These are phyloP conservation scores for Tinea semifulvella DNA, from an alignment of 2,888 invertebrate species.

Conservation along the genomic window DNA sequence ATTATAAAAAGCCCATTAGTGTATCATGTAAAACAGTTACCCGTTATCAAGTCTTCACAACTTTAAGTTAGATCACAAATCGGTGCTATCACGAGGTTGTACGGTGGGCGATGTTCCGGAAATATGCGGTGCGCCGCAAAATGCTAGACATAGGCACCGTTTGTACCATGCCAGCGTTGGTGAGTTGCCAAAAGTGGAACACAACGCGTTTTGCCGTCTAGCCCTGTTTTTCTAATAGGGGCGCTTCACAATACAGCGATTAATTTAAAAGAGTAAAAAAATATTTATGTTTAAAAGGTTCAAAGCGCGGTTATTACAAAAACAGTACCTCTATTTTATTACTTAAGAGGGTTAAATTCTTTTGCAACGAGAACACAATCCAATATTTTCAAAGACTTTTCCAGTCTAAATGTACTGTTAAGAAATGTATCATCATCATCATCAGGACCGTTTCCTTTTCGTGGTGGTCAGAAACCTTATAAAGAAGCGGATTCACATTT, in stretches of 20 bases:
- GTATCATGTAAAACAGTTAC: slow-evolving; percentile 1
- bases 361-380: too few species aligned
- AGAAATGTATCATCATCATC: too few species aligned
- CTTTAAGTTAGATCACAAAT: slow-evolving; percentile 10
- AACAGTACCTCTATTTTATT: too few species aligned
- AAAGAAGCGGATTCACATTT: too few species aligned
- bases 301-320: too few species aligned
- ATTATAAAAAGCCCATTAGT: neutral
- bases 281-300: too few species aligned
- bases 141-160: neutral
- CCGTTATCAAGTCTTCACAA: slow-evolving; percentile 1
- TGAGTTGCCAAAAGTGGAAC: slow-evolving; percentile 6
- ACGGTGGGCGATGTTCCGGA: slow-evolving; percentile 2
- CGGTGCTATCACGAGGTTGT: slow-evolving; percentile 9
- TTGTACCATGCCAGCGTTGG: neutral
- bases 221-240: neutral
- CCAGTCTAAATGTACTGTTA: too few species aligned
- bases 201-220: neutral
- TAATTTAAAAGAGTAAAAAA: too few species aligned
- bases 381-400: too few species aligned
- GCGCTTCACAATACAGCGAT: neutral
- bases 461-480: too few species aligned
- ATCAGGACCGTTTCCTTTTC: too few species aligned
- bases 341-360: too few species aligned
- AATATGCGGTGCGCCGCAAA: slow-evolving; percentile 10